phyloP scores from a whole-genome alignment of 2,888 invertebrate genomes.

The Dolichomitus sp. region DNA sequence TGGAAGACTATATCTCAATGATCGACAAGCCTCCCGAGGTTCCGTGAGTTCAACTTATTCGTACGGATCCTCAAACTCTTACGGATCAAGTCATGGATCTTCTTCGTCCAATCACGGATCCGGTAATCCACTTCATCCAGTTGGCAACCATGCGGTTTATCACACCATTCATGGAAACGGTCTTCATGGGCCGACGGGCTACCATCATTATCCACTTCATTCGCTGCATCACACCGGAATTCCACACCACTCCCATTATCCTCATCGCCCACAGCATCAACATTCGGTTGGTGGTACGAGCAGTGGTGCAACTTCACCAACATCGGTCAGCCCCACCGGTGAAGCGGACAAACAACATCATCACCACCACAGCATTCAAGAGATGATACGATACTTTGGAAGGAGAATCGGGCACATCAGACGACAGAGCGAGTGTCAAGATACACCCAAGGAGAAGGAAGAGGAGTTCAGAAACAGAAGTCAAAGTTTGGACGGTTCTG shows the following conservation, averaged over 20 bases:
- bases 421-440: slow-evolving; percentile 88
- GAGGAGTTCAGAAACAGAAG: slow-evolving; percentile 92
- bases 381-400: slow-evolving; percentile 92
- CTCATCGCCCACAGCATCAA: slow-evolving; percentile 75
- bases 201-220: slow-evolving; percentile 68
- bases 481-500: slow-evolving; percentile 91
- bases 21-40: slow-evolving; percentile 77
- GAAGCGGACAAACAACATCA: slow-evolving; percentile 84
- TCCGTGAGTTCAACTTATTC: slow-evolving; percentile 83
- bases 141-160: slow-evolving; percentile 81
- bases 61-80: slow-evolving; percentile 77
- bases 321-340: slow-evolving; percentile 78
- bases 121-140: slow-evolving; percentile 80
- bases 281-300: slow-evolving; percentile 68
- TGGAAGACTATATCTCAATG: slow-evolving; percentile 72
- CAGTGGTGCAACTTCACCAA: slow-evolving; percentile 76
- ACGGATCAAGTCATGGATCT: slow-evolving; percentile 77
- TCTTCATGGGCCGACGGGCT: slow-evolving; percentile 66
- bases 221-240: slow-evolving; percentile 24
- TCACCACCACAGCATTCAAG: slow-evolving; percentile 92
- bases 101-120: slow-evolving; percentile 87
- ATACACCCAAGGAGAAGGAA: slow-evolving; percentile 87
- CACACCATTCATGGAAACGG: slow-evolving; percentile 83
- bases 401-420: slow-evolving; percentile 92
- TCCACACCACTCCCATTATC: slow-evolving; percentile 83